phyloP scores from a whole-genome alignment of 1,140 invertebrate genomes.

The Penaeus indicus region DNA sequence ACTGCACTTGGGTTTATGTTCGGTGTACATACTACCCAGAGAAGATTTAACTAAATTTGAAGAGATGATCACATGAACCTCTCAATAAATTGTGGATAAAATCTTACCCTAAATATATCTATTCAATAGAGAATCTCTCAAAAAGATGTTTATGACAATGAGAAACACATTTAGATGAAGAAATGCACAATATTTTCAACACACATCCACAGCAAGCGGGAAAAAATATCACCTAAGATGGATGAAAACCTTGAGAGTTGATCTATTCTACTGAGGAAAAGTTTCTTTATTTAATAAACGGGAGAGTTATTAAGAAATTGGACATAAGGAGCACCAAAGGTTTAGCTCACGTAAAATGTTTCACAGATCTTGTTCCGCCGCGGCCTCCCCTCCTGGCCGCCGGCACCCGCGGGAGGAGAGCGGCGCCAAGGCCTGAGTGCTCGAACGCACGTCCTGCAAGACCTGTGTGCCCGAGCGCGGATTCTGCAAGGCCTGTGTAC shows the following conservation, averaged over 20 bases:
- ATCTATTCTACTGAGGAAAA: constrained; percentile 58
- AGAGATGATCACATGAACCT: neutral
- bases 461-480: too few species aligned
- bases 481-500: too few species aligned
- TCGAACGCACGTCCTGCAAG: too few species aligned
- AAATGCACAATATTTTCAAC: constrained; percentile 60
- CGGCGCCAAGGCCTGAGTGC: too few species aligned
- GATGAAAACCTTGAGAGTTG: constrained; percentile 49
- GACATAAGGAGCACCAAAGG: constrained; percentile 60
- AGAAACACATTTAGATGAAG: constrained; percentile 60
- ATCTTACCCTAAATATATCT: constrained; percentile 48
- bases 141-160: constrained; percentile 47
- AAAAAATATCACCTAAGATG: constrained; percentile 56
- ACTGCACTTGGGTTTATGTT: constrained; percentile 46
- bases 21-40: constrained; percentile 4
- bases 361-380: neutral
- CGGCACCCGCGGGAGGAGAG: too few species aligned
- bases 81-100: constrained; percentile 3
- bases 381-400: too few species aligned
- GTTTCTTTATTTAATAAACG: constrained; percentile 40
- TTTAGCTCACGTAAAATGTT: constrained; percentile 33
- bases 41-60: constrained; percentile 12
- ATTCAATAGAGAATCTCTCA: constrained; percentile 54
- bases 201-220: constrained; percentile 59
- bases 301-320: constrained; percentile 57